Evolutionary conservation across 2,113 vertebrate genomes (phyloP), one percentile per base, ranked within the genome.

Genomic region (Zosterops lateralis): DNA sequence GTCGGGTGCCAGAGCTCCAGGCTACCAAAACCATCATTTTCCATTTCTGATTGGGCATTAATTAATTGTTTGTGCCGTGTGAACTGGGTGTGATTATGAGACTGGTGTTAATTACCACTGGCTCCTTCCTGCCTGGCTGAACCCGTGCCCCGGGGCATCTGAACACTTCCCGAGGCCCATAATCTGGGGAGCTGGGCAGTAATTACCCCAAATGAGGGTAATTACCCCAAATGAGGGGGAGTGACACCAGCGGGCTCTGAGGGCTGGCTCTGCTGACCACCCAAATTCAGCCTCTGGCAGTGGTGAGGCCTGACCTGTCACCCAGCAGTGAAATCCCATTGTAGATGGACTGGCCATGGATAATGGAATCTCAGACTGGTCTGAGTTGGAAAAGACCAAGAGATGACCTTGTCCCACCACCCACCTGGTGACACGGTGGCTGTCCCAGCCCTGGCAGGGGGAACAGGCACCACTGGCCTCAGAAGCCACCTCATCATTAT

Each of bases 81-180:
- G 36, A 21, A 11, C n/a, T 3, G 74, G 31, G 18, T 8, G 57
- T 36, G 68, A n/a, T 60, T 25, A 8, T 0, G 6, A 17, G 3
- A 20, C 11, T 0, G 5, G 16, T 0, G 6, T 65, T 80, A 29
- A 76, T 76, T 58, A 31, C 8, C 56, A 2, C 0, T 38, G 0
- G 62, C 44, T 70, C 68, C 31, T 21, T 40, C 72, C 53, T 0
- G 32, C 50, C 53, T 0, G 57, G 15, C 10, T 12, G 40, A 12
- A 12, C 8, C 13, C 1, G 16, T 34, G 68, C 80, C 62, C 32
- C 0, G 6, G 36, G 68, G 73, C 6, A 6, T 6, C 12, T 0
- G 0, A n/a, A 10, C 0, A 0, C 42, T 32, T 50, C 34, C 21
- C 3, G 1, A 18, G 2, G 28, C 6, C 6, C 2, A 1, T 7